Conservation (phyloP, 2,113 vertebrate species). For the Forbesichthys agassizii region DNA sequence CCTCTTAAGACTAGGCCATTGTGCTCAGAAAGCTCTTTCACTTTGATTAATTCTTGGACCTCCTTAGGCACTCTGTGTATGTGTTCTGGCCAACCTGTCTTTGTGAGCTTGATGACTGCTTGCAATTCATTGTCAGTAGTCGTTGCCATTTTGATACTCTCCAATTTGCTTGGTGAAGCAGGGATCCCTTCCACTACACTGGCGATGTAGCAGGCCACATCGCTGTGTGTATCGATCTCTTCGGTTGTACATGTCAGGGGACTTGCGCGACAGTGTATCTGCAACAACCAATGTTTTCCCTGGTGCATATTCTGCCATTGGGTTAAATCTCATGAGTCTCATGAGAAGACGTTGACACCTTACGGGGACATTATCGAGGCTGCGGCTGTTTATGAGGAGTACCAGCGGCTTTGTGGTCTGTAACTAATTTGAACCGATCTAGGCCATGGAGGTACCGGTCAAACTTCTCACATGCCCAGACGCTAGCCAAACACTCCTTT, state of each 20-base stretch:
- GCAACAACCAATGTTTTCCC: slow-evolving; percentile 28
- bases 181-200: slow-evolving; percentile 8
- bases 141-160: slow-evolving; percentile 14
- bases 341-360: slow-evolving; percentile 33
- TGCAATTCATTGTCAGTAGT: neutral
- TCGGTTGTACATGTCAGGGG: neutral
- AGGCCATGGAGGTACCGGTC: too few relatives aligned
- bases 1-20: slow-evolving; percentile 11
- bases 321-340: slow-evolving; percentile 27
- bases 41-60: neutral
- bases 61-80: neutral
- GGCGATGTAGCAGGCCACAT: slow-evolving; percentile 2
- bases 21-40: slow-evolving; percentile 28
- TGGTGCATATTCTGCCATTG: slow-evolving; percentile 12
- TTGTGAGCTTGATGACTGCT: slow-evolving; percentile 11
- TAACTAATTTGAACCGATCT: too few relatives aligned
- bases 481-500: too few relatives aligned
- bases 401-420: slow-evolving; percentile 42
- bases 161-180: slow-evolving; percentile 1
- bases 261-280: slow-evolving; percentile 14
- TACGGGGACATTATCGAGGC: slow-evolving; percentile 40
- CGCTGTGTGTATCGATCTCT: slow-evolving; percentile 1
- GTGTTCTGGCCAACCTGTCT: slow-evolving; percentile 16
- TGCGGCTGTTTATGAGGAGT: slow-evolving; percentile 45
- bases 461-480: too few relatives aligned